phyloP scores from a whole-genome alignment of 2,113 vertebrate species.

The Rhinolophus ferrumequinum region DNA sequence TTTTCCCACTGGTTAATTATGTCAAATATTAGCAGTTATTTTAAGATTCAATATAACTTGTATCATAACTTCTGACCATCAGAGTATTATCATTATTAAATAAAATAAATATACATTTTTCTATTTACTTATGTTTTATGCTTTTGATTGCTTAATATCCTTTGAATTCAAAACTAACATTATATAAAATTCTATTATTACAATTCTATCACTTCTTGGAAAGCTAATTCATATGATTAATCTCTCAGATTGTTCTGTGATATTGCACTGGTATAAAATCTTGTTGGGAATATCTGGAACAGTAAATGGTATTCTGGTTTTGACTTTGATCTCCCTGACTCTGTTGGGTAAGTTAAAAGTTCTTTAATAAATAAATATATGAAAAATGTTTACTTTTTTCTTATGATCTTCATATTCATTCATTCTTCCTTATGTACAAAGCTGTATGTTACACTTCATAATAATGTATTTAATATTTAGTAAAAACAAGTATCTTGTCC shows the following conservation, averaged over 20 bases:
- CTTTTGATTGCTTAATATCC: neutral
- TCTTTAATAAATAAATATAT: neutral
- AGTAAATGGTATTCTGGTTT: slow-evolving; percentile 38
- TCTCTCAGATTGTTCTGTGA: slow-evolving; percentile 26
- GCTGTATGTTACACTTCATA: neutral
- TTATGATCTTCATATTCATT: neutral
- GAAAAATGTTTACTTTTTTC: neutral
- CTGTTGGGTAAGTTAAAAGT: slow-evolving; percentile 59
- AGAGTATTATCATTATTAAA: neutral
- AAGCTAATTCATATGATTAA: slow-evolving; percentile 38
- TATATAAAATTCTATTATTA: neutral
- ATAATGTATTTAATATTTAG: neutral
- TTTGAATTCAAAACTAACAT: neutral
- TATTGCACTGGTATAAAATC: slow-evolving; percentile 43
- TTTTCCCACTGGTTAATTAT: neutral
- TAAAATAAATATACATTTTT: neutral
- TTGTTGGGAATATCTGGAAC: slow-evolving; percentile 54
- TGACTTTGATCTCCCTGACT: slow-evolving; percentile 36
- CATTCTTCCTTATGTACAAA: neutral
- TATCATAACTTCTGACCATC: neutral
- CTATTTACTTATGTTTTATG: neutral
- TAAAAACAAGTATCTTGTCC: neutral
- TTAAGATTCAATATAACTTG: neutral
- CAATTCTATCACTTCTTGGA: neutral
- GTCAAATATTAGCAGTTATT: neutral